Conservation (phyloP, 2,113 vertebrate genomes). For the Neopipo cinnamomea region DNA sequence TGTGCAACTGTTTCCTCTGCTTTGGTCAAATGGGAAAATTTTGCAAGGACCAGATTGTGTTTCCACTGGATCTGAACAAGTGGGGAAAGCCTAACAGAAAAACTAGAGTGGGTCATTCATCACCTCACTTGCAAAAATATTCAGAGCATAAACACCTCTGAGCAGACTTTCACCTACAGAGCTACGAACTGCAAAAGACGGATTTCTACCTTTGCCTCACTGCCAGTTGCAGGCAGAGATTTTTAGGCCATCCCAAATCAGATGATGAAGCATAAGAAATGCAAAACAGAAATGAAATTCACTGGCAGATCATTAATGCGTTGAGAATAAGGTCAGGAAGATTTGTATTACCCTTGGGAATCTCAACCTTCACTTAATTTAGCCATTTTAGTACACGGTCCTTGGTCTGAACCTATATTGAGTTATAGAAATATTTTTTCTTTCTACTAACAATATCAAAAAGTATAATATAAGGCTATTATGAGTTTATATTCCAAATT, state of each 20-base stretch:
- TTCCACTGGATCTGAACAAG: not conserved
- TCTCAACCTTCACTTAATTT: not conserved
- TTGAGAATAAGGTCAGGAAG: not conserved
- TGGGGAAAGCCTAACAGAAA: not conserved
- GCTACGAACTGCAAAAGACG: not conserved
- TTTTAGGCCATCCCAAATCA: not conserved
- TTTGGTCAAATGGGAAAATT: not conserved
- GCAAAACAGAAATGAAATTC: not conserved
- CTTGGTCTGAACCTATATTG: not conserved
- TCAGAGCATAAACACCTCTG: not conserved
- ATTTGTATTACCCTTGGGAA: not conserved
- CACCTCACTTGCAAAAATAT: not conserved
- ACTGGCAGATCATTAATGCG: not conserved
- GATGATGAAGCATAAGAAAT: not conserved
- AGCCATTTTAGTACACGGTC: not conserved
- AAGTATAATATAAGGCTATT: not conserved
- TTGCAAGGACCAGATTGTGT: not conserved
- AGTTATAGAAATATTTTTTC: not conserved
- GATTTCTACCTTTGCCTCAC: not conserved
- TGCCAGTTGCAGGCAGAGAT: not conserved
- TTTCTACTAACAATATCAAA: not conserved
- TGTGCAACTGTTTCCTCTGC: fast-evolving
- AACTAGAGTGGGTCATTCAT: not conserved
- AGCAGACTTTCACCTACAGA: not conserved
- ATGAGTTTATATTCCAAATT: not conserved